Evolutionary conservation across 2,113 vertebrate genomes (phyloP), one percentile per base, ranked within the genome.

Genomic region (Pithys albifrons): DNA sequence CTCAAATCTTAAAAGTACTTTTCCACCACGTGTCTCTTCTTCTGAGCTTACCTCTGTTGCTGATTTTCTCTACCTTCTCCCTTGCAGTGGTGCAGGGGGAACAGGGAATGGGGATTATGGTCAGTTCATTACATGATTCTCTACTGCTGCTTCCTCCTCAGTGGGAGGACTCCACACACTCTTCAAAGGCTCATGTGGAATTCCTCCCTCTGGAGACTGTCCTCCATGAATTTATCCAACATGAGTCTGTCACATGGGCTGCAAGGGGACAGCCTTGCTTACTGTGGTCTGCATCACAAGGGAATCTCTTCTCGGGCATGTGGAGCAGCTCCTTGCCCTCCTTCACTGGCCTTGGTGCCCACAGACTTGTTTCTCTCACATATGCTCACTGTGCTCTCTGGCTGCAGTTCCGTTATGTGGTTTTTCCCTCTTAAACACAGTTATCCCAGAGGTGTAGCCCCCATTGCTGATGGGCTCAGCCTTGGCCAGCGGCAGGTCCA

Each of bases 381-480:
- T 28, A 5, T 19, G 66, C 39, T 62, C 0, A 0, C 31, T 74
- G 12, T 10, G 6, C 10, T 37, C 10, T 41, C 41, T 12, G 17
- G 12, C 48, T 74, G 35, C 10, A 14, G 19, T 55, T 62, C 20
- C 33, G 7, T 33, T 37, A 9, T 45, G 22, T 35, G 22, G 9
- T 5, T 73, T 75, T 58, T 28, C 14, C 43, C 43, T 80, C 43
- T 45, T 23, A 43, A 43, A 51, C 65, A 3, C 3, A 0, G 0
- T 73, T 31, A 51, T 51, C 8, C 20, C 43, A 75, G 43, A 52
- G 54, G 14, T 5, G 29, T 18, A 52, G 0, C 73, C 4, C 3
- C 66, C 3, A 1, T 35, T 7, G 8, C 61, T 79, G 54, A 16
- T 77, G 43, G 52, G 61, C 39, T 79, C 3, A 4, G 33, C 28